Percentiles rank a stretch among this genome's conserved stretches.
Evolutionary conservation across 2,113 vertebrate species (phyloP).

Genomic region (Atrichornis clamosus): DNA sequence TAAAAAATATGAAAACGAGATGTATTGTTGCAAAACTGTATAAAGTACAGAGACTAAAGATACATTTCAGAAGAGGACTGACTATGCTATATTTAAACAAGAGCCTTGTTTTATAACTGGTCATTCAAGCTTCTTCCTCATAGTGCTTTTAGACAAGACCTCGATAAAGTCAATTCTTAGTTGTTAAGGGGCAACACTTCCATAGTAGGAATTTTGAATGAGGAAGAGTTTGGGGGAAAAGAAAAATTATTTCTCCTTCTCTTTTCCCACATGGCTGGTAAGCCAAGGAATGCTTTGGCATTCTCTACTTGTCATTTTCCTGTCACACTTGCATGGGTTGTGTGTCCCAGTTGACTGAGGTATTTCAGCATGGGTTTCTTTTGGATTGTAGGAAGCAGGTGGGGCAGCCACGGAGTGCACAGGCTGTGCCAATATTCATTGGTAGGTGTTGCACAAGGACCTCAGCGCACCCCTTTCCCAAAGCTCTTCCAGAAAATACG

Average conservation of each 20-base stretch:
- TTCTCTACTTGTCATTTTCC: not conserved
- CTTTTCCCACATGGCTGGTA: not conserved
- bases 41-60: not conserved
- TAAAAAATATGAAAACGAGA: not conserved
- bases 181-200: not conserved
- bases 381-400: not conserved
- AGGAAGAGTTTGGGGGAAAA: not conserved
- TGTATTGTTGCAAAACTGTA: not conserved
- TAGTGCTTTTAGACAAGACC: not conserved
- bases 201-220: not conserved
- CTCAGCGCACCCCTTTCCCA: not conserved
- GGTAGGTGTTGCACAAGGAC: not conserved
- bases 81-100: not conserved
- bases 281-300: not conserved
- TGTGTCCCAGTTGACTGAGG: not conserved
- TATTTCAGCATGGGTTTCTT: not conserved
- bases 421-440: rapidly evolving
- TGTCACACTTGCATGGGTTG: not conserved
- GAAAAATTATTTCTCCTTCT: not conserved
- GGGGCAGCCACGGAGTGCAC: not conserved
- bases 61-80: not conserved
- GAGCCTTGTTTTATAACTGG: not conserved
- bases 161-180: not conserved
- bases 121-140: not conserved
- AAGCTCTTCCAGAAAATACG: not conserved